Percentiles rank a stretch among this genome's conserved stretches.
These are phyloP conservation scores for Dryobotodes eremita DNA, from an alignment of 2,888 invertebrate genomes.

Conservation along the genomic window DNA sequence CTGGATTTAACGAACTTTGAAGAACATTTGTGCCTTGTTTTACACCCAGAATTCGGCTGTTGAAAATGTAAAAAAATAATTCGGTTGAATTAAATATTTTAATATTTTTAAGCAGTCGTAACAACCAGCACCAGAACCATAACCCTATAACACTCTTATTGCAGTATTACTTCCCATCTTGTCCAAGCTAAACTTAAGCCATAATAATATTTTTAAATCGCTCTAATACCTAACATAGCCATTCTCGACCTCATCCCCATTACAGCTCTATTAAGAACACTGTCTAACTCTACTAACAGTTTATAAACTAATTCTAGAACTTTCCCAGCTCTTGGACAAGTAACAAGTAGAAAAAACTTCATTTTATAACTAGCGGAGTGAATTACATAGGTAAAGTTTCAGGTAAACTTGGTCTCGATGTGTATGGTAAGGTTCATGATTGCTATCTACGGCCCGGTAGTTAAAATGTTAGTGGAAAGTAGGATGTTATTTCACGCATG, in stretches of 20 bases:
- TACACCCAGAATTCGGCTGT: not conserved
- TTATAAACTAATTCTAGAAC: constrained; percentile 63
- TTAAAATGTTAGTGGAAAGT: not conserved
- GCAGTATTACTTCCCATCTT: not conserved
- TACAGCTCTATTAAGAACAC: constrained; percentile 62
- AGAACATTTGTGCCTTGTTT: not conserved
- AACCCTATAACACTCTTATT: not conserved
- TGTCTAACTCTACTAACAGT: constrained; percentile 59
- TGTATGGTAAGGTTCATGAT: constrained; percentile 40
- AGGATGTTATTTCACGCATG: not conserved
- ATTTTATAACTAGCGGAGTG: constrained; percentile 57
- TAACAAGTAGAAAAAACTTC: constrained; percentile 48
- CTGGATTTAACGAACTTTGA: not conserved
- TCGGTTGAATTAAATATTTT: not conserved
- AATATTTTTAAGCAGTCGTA: no score
- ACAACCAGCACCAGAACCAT: no score
- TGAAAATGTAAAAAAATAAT: not conserved
- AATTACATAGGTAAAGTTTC: constrained; percentile 55
- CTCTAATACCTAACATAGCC: constrained; percentile 16
- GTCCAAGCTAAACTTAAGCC: not conserved
- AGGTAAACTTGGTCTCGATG: constrained; percentile 7
- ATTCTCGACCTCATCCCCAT: constrained; percentile 30
- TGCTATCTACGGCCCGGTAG: not conserved
- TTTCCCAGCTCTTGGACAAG: constrained; percentile 28
- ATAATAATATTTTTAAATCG: not conserved